Percentiles rank a stretch among this genome's conserved stretches.
These are phyloP conservation scores for Diaperis boleti DNA, from an alignment of 2,888 invertebrate species.

Conservation along the genomic window DNA sequence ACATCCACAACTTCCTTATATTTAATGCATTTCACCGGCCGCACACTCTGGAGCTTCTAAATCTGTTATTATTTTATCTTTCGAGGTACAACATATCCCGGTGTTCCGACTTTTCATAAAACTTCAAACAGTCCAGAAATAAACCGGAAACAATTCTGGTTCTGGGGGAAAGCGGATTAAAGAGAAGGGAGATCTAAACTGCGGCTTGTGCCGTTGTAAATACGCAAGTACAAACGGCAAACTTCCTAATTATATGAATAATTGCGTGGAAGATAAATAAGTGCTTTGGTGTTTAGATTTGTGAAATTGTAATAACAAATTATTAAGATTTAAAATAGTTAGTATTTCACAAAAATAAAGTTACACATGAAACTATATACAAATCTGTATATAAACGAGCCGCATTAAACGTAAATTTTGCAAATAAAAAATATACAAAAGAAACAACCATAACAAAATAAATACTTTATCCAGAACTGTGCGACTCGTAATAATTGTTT, in stretches of 20 bases:
- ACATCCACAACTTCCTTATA: constrained; percentile 14
- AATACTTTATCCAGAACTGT: no score
- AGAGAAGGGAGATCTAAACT: not conserved
- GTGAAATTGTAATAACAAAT: no score
- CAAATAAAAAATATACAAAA: no score
- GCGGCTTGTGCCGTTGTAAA: not conserved
- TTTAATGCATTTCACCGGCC: constrained; percentile 19
- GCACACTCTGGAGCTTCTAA: constrained; percentile 12
- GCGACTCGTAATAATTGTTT: no score
- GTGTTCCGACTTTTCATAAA: constrained; percentile 21
- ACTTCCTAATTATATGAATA: not conserved
- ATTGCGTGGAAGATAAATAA: not conserved
- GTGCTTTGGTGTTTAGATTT: no score
- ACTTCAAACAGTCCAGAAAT: constrained; percentile 14
- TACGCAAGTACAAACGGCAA: not conserved
- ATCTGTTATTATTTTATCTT: constrained; percentile 26
- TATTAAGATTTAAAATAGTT: no score
- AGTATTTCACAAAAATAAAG: no score
- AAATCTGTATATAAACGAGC: no score
- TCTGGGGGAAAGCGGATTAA: not conserved
- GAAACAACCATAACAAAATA: no score
- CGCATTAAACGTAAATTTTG: no score
- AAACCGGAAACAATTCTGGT: constrained; percentile 10
- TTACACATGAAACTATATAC: no score
- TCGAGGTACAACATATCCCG: constrained; percentile 22